Evolutionary conservation across 2,888 invertebrate genomes (phyloP).

Genomic region (Perizoma flavofasciatum): DNA sequence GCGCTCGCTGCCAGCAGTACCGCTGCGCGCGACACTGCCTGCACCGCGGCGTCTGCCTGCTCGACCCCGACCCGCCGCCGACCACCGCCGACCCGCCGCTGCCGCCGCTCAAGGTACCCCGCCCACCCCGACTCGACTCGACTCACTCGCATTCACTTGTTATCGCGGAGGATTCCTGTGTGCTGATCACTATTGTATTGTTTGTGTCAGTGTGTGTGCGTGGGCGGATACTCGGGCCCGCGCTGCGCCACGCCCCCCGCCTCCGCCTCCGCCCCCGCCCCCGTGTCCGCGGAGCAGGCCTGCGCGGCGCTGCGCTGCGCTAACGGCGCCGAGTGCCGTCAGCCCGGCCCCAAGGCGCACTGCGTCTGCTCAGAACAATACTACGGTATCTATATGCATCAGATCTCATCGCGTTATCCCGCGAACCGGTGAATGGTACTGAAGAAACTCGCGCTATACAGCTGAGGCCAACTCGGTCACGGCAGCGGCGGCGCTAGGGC

Average conservation of each 20-base stretch:
- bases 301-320: constrained; percentile 55
- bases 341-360: constrained; percentile 33
- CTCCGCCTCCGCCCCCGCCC: constrained; percentile 1
- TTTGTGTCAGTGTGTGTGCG: constrained; percentile 85
- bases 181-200: neutral
- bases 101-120: constrained; percentile 77
- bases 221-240: constrained; percentile 86
- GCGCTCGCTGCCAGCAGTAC: constrained; percentile 63
- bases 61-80: constrained; percentile 32
- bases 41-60: constrained; percentile 49
- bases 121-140: neutral
- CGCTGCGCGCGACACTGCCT: constrained; percentile 54
- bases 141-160: no score
- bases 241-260: constrained; percentile 81
- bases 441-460: no score
- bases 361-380: constrained; percentile 43
- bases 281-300: constrained; percentile 37
- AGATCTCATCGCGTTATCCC: no score
- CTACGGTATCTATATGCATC: constrained; percentile 17
- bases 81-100: constrained; percentile 38
- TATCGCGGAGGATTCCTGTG: no score
- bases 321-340: constrained; percentile 75
- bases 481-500: no score
- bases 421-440: no score
- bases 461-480: no score